These are phyloP conservation scores for Gavia stellata DNA, from an alignment of 2,113 vertebrate species.

Conservation along the genomic window DNA sequence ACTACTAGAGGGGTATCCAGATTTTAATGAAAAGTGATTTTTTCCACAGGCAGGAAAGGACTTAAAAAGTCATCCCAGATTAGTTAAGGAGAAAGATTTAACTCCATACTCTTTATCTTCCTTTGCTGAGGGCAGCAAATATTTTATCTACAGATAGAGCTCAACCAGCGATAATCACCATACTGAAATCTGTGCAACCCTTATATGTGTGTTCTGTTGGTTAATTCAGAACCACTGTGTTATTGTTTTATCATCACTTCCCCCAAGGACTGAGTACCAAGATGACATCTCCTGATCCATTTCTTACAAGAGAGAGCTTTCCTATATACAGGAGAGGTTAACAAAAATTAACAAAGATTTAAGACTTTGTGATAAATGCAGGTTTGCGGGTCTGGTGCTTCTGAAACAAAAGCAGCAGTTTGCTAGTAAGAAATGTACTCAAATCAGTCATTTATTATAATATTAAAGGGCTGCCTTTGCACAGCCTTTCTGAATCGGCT, in stretches of 20 bases:
- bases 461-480: neutral
- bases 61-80: neutral
- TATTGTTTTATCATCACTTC: neutral
- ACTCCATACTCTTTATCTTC: neutral
- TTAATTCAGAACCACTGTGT: neutral
- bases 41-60: neutral
- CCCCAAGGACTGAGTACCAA: neutral
- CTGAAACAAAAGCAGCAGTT: neutral
- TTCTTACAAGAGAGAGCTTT: neutral
- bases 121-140: neutral
- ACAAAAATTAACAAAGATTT: neutral
- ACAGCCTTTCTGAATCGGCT: neutral
- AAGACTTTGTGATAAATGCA: neutral
- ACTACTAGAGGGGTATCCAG: neutral
- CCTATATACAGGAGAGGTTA: neutral
- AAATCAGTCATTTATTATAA: neutral
- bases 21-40: neutral
- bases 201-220: neutral
- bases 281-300: neutral
- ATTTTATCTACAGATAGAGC: neutral
- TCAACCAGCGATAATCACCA: neutral
- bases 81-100: neutral
- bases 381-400: neutral
- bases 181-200: neutral
- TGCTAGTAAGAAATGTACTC: neutral